phyloP scores from a whole-genome alignment of 2,797 vertebrate genomes.

The Alectoris magna region DNA sequence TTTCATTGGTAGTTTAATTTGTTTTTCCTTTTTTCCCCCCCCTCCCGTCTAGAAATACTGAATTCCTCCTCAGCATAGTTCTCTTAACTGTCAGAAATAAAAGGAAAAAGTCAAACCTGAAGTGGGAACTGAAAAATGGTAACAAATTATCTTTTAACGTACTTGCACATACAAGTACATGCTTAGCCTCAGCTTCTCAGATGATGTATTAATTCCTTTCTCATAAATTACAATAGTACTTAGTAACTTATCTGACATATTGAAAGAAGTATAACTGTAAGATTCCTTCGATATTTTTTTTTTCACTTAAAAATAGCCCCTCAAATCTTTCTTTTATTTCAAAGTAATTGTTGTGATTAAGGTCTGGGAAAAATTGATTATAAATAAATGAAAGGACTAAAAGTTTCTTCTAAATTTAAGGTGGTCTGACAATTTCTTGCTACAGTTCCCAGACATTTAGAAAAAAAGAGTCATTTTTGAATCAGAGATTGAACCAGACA shows the following conservation, averaged over 20 bases:
- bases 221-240: background rate
- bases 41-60: background rate
- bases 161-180: background rate
- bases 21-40: background rate
- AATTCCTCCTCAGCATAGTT: background rate
- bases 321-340: background rate
- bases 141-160: background rate
- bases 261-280: background rate
- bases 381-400: background rate
- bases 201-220: background rate
- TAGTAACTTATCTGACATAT: background rate
- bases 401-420: background rate
- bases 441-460: background rate
- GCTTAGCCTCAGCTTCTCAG: background rate
- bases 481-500: background rate
- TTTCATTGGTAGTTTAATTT: background rate
- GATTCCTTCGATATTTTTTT: background rate
- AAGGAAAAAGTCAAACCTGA: conserved; percentile 12
- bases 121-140: background rate
- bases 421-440: background rate
- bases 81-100: background rate
- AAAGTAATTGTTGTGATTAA: background rate
- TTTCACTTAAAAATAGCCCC: background rate
- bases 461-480: background rate
- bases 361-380: background rate